Conservation (phyloP, 2,888 invertebrate species). For the Troglohyphantes excavatus region DNA sequence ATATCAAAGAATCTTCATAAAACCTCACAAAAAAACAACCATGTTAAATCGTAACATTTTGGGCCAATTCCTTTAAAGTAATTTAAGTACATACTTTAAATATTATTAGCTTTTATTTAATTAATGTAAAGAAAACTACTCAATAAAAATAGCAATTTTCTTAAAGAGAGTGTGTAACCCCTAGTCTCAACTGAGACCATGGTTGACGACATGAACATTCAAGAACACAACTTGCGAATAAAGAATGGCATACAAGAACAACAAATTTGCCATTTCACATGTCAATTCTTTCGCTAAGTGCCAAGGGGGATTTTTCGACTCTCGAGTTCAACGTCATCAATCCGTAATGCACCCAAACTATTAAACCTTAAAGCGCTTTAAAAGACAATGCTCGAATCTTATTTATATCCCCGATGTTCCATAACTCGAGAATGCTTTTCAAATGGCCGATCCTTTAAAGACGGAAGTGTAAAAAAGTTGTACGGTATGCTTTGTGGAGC, state of each 20-base stretch:
- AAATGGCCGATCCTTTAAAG: neutral
- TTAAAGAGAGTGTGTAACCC: no score
- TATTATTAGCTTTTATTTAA: no score
- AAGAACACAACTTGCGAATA: neutral
- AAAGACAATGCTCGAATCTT: constrained; percentile 56
- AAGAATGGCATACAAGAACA: neutral
- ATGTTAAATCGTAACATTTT: no score
- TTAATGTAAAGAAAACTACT: no score
- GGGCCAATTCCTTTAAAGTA: no score
- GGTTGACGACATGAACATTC: no score
- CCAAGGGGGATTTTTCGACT: neutral
- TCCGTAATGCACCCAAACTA: constrained; percentile 30
- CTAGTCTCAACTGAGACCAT: no score
- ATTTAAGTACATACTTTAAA: no score
- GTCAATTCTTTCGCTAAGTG: neutral
- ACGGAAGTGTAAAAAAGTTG: constrained; percentile 59
- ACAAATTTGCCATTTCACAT: neutral
- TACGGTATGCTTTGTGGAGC: constrained; percentile 55
- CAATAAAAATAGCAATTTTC: no score
- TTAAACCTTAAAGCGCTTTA: constrained; percentile 48
- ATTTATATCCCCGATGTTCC: constrained; percentile 67
- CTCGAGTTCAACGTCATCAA: constrained; percentile 57
- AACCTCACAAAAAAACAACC: no score
- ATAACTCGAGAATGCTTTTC: constrained; percentile 42
- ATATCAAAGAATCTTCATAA: no score